Conservation (phyloP, 2,797 vertebrate species). For the Calcarius lapponicus region DNA sequence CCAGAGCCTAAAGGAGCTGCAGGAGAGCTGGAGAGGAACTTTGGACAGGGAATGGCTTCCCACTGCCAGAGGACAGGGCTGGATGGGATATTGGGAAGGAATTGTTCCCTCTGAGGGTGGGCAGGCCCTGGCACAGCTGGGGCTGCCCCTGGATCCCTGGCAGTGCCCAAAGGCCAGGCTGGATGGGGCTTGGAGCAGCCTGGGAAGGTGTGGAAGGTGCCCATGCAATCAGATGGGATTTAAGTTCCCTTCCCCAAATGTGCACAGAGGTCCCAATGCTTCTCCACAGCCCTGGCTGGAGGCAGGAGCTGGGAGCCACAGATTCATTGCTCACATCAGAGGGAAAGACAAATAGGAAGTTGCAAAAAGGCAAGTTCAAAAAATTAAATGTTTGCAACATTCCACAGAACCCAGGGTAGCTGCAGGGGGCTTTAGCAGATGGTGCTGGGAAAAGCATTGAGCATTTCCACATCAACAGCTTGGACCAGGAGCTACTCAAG, state of each 20-base stretch:
- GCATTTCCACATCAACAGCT: not conserved
- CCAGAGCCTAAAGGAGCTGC: too few species aligned
- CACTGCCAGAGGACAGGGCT: too few species aligned
- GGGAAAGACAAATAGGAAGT: not conserved
- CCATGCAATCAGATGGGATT: not conserved
- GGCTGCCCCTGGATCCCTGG: not conserved
- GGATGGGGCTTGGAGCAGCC: not conserved
- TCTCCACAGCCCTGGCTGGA: rapidly evolving
- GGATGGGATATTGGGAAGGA: too few species aligned
- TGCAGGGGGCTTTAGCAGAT: not conserved
- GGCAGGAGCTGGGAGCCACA: not conserved
- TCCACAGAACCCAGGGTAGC: not conserved
- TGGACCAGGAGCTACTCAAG: not conserved
- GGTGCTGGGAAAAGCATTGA: not conserved
- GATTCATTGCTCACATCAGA: rapidly evolving
- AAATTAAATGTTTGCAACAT: not conserved
- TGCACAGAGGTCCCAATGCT: too few species aligned
- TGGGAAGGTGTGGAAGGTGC: not conserved
- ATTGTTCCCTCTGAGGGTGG: too few species aligned
- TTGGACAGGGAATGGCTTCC: too few species aligned
- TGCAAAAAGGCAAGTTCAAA: not conserved
- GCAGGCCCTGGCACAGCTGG: too few species aligned
- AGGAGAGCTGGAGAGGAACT: too few species aligned
- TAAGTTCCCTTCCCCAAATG: not conserved
- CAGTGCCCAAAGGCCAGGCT: not conserved